Evolutionary conservation across 2,888 invertebrate genomes (phyloP).

Genomic region (Cephus spinipes): DNA sequence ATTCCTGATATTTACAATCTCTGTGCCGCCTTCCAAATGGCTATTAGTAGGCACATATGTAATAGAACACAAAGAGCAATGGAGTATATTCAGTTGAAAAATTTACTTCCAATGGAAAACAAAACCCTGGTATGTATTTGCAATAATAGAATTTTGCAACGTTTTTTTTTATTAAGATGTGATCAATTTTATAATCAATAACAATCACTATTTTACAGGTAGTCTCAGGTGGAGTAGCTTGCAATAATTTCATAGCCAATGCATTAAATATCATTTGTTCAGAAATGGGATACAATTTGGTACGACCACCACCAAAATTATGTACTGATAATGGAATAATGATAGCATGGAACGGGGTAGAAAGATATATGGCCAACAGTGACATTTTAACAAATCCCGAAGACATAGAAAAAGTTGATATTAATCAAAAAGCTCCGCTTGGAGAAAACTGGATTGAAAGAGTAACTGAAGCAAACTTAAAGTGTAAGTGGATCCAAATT

Average conservation of each 20-base stretch:
- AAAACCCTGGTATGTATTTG: conserved; percentile 70
- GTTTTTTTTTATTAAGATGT: not conserved
- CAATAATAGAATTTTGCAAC: conserved; percentile 12
- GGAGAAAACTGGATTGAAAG: conserved; percentile 73
- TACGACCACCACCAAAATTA: conserved; percentile 83
- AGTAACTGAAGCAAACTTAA: conserved; percentile 71
- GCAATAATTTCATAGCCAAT: conserved; percentile 84
- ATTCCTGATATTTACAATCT: conserved; percentile 83
- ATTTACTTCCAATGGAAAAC: conserved; percentile 72
- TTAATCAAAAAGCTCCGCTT: conserved; percentile 73
- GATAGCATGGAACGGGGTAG: conserved; percentile 99
- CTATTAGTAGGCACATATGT: conserved; percentile 81
- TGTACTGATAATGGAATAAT: conserved; percentile 99
- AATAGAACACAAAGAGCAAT: conserved; percentile 87
- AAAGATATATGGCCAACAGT: conserved; percentile 73
- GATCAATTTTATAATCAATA: not conserved
- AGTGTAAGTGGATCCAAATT: conserved; percentile 68
- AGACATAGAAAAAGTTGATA: conserved; percentile 73
- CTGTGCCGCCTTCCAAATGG: conserved; percentile 86
- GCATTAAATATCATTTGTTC: conserved; percentile 77
- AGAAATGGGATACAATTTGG: conserved; percentile 74
- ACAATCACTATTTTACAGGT: conserved; percentile 69
- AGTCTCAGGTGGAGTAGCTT: conserved; percentile 96
- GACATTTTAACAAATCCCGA: conserved; percentile 63
- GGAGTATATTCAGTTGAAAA: conserved; percentile 74